A percentile compares a stretch with the other conserved stretches of the same genome.
These are phyloP conservation scores for Ferrisia virgata DNA, from an alignment of 2,888 invertebrate genomes.

Conservation along the genomic window DNA sequence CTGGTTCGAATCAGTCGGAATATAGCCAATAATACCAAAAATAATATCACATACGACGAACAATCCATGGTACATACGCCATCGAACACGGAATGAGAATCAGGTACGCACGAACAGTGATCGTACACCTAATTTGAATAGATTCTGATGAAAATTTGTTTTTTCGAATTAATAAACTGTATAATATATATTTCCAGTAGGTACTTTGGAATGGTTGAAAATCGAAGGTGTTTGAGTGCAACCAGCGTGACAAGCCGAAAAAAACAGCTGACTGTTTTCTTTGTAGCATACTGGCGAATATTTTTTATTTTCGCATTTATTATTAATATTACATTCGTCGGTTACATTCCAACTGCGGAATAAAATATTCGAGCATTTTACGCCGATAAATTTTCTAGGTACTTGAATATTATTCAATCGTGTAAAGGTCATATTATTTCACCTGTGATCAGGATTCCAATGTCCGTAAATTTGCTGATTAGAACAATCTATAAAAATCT, in stretches of 20 bases:
- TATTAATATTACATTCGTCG: slow-evolving; percentile 52
- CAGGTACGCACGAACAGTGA: slow-evolving; percentile 52
- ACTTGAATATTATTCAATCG: not conserved
- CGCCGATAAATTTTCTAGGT: not conserved
- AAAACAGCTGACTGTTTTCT: slow-evolving; percentile 52
- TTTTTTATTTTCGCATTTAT: slow-evolving; percentile 51
- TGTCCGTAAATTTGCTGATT: slow-evolving; percentile 49
- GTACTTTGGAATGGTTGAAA: not conserved
- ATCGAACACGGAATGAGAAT: slow-evolving; percentile 34
- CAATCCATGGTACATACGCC: slow-evolving; percentile 50
- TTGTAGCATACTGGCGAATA: slow-evolving; percentile 55
- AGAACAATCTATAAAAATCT: slow-evolving; percentile 52
- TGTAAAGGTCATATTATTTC: not conserved
- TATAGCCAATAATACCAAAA: slow-evolving; percentile 49
- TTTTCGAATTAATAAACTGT: not conserved
- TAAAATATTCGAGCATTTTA: not conserved
- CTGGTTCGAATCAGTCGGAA: slow-evolving; percentile 50
- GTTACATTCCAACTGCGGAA: slow-evolving; percentile 50
- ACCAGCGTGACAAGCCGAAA: slow-evolving; percentile 58
- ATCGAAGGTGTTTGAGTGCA: slow-evolving; percentile 51
- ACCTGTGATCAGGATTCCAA: slow-evolving; percentile 47
- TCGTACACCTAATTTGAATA: slow-evolving; percentile 52
- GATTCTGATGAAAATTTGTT: not conserved
- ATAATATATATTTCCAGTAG: not conserved
- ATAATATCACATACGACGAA: slow-evolving; percentile 48